These are phyloP conservation scores for Vulpes vulpes DNA, from an alignment of 2,113 vertebrate species.

Conservation along the genomic window DNA sequence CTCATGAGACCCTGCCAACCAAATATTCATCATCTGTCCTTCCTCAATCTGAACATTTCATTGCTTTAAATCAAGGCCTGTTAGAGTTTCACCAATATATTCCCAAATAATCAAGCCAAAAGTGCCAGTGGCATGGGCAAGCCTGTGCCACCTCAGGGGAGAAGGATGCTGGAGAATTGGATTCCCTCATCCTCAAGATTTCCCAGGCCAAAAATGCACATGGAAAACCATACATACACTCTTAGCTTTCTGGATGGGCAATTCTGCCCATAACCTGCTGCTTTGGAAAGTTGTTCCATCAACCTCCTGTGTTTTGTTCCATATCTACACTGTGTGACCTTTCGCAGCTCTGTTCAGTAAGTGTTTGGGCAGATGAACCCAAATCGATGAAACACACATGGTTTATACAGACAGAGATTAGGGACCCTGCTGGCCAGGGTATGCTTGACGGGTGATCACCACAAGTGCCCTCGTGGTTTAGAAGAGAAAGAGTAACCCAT, in stretches of 20 bases:
- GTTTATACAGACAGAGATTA: not conserved
- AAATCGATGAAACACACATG: not conserved
- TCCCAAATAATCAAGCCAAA: not conserved
- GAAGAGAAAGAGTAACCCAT: not conserved
- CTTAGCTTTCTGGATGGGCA: not conserved
- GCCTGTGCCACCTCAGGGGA: not conserved
- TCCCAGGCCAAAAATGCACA: not conserved
- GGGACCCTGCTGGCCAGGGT: not conserved
- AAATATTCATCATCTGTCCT: not conserved
- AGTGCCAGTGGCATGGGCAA: not conserved
- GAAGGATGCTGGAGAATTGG: not conserved
- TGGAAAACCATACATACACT: not conserved
- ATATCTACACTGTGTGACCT: not conserved
- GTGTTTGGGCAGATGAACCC: slow-evolving; percentile 18
- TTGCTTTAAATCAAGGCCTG: not conserved
- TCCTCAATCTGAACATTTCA: not conserved
- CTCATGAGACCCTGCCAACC: not conserved
- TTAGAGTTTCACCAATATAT: not conserved
- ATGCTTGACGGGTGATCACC: not conserved
- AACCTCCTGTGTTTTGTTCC: not conserved
- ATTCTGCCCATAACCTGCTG: not conserved
- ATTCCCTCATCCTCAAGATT: not conserved
- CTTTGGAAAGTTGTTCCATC: not conserved
- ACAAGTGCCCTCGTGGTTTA: not conserved
- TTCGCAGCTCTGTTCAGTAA: not conserved